These are phyloP conservation scores for Fregata magnificens DNA, from an alignment of 2,113 vertebrate species.

Conservation along the genomic window DNA sequence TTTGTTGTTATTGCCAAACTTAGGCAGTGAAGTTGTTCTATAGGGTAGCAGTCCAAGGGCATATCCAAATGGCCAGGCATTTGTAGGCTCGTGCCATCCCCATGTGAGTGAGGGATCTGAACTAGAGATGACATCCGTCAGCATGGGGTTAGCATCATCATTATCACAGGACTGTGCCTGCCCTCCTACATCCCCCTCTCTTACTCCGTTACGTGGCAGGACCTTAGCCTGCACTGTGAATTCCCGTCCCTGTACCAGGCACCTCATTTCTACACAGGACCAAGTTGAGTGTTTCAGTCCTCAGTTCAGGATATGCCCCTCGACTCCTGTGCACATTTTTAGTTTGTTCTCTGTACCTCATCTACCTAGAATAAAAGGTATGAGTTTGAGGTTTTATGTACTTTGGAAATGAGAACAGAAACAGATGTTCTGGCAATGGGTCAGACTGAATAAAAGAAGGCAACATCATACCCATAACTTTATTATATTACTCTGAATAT, in stretches of 20 bases:
- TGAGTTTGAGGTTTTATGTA: not conserved
- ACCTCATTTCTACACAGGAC: not conserved
- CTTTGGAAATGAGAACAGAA: not conserved
- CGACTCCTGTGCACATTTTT: not conserved
- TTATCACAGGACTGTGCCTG: accelerated
- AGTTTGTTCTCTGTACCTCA: not conserved
- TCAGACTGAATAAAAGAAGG: not conserved
- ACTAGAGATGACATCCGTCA: not conserved
- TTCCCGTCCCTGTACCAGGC: not conserved
- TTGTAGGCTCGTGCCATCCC: not conserved
- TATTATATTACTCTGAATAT: not conserved
- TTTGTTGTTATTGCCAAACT: not conserved
- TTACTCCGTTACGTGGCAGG: accelerated
- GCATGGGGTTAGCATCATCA: not conserved
- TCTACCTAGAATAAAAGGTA: not conserved
- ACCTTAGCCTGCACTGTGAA: not conserved
- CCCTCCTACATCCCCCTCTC: not conserved
- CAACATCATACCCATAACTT: not conserved
- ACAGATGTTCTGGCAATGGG: not conserved
- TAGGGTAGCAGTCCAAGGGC: not conserved
- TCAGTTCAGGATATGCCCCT: not conserved
- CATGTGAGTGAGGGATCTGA: not conserved
- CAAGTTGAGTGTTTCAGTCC: not conserved
- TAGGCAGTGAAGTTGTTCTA: not conserved
- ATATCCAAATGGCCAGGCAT: not conserved